Evolutionary conservation across 2,888 invertebrate species (phyloP), one percentile per base, ranked within the genome.

Genomic region (Ethmia dodecea): DNA sequence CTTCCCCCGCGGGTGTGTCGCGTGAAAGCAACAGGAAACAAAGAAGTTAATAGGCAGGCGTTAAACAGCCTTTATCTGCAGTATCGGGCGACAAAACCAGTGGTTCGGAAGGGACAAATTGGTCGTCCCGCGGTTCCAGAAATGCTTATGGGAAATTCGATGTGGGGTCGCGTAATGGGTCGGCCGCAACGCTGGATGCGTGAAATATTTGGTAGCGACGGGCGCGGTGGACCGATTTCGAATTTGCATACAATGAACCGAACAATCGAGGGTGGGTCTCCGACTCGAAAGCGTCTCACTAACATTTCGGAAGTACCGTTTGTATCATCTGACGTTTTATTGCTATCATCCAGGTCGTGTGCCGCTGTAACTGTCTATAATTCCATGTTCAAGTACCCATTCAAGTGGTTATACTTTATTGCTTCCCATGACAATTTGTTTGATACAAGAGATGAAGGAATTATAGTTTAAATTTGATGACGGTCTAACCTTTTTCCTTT

Each of bases 211-310:
- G 76, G 79, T 78, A 79, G 79, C 28, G 56, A 51, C 62, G 58
- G 67, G 64, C 58, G 64, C 59, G 65, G 61, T 58, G 47, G 43
- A 44, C 39, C 40, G 40, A 62, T 62, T 62, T 53, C 54, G 64
- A 55, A 81, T 81, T 81, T 72, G 73, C 81, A 81, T 80, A 81
- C 81, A 81, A 81, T 80, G 77, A 67, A 61, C 41, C 13, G n/a
- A 12, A 32, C 29, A 67, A 67, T 63, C 57, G 68, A 72, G 74
- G 78, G 78, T 65, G 70, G 72, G 71, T 53, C 59, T 35, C 52
- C 57, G 51, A 49, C 49, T 60, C 52, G 65, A 65, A 65, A 67
- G 63, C 55, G 59, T 60, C 70, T 69, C 56, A 59, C 66, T 70
- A 71, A 73, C 74, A 69, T 74, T 77, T 75, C 65, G 69, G 77